These are phyloP conservation scores for Microplitis deprimator DNA, from an alignment of 2,888 invertebrate species.

Conservation along the genomic window DNA sequence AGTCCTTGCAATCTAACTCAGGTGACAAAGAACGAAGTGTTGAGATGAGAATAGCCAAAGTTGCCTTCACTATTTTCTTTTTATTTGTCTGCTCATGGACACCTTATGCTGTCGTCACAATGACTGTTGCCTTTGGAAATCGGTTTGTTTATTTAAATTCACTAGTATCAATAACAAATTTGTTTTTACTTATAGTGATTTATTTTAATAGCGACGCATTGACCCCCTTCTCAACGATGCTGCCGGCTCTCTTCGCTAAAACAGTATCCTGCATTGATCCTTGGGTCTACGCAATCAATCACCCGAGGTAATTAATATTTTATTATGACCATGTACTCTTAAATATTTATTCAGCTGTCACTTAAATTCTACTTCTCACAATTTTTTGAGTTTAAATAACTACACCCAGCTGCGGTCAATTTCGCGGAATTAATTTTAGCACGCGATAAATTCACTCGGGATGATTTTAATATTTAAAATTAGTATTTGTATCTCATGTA, in stretches of 20 bases:
- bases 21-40: slow-evolving; percentile 81
- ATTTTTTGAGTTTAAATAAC: no score
- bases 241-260: slow-evolving; percentile 90
- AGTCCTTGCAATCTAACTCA: slow-evolving; percentile 82
- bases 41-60: slow-evolving; percentile 89
- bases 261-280: slow-evolving; percentile 93
- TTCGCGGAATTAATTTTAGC: no score
- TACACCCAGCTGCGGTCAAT: no score
- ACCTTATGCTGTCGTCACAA: slow-evolving; percentile 87
- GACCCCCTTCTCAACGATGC: slow-evolving; percentile 79
- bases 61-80: slow-evolving; percentile 89
- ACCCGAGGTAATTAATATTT: slow-evolving; percentile 79
- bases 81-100: slow-evolving; percentile 91
- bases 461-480: no score
- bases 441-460: no score
- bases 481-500: no score
- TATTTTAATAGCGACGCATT: slow-evolving; percentile 65
- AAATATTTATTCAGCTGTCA: no score
- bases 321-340: no score
- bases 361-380: no score
- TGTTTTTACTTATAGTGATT: no score
- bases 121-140: slow-evolving; percentile 88
- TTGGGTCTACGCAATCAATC: slow-evolving; percentile 91
- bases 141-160: slow-evolving; percentile 60
- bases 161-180: not conserved